Conservation (phyloP, 2,113 vertebrate genomes). For the Pyxicephalus adspersus region DNA sequence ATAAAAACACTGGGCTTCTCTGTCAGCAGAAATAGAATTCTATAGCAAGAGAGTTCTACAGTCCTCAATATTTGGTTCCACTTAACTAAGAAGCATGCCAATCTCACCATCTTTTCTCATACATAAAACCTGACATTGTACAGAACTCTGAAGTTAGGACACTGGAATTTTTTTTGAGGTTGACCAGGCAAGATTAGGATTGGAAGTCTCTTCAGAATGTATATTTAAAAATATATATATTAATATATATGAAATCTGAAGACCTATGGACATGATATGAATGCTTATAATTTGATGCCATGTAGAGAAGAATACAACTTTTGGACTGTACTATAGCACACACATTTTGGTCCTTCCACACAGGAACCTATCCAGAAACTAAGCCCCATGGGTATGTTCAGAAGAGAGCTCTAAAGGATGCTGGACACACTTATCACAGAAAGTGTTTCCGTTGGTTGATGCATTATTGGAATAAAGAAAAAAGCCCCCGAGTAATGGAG, state of each 20-base stretch:
- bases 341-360: conserved; percentile 9
- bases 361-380: conserved; percentile 53
- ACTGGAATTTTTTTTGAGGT: too few relatives aligned
- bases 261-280: neutral
- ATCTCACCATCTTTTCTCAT: too few relatives aligned
- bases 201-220: too few relatives aligned
- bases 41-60: neutral
- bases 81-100: too few relatives aligned
- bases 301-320: neutral
- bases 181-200: too few relatives aligned
- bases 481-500: conserved; percentile 54
- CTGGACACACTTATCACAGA: conserved; percentile 54
- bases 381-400: conserved; percentile 42
- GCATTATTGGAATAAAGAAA: conserved; percentile 48
- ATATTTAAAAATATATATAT: too few relatives aligned
- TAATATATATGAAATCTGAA: neutral
- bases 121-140: too few relatives aligned
- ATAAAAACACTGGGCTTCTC: neutral
- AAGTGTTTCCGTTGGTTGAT: conserved; percentile 54
- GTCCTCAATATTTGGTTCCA: neutral
- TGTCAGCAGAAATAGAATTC: neutral
- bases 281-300: too few relatives aligned
- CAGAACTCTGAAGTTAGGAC: too few relatives aligned
- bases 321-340: conserved; percentile 25
- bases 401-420: conserved; percentile 35